Base-by-base conservation (phyloP, 2,113 vertebrate species). In the Myxocyprinus asiaticus region DNA sequence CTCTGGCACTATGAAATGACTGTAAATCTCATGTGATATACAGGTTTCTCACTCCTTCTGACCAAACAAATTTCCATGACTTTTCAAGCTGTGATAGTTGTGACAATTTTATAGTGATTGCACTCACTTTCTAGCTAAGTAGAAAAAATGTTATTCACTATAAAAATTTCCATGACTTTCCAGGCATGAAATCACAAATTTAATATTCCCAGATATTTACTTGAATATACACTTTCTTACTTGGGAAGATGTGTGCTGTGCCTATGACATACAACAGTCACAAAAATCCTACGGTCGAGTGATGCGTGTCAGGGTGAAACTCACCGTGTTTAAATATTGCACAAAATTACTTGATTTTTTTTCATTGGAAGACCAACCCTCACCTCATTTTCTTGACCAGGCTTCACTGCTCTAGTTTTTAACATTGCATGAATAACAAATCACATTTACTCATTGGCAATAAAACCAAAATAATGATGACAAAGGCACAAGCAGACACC, bases 361-460 rank as follows among this genome's bases (percentile, higher is more conserved):
- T 58, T 58, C 55, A 58, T 5, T 14, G n/a, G 55, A 33, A 33
- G 22, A 58, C 15, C 55, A 58, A 58, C 7, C 6, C 45, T 59
- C 14, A 58, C 43, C 14, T 72, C 6, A 5, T 5, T 7, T 62
- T 76, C 43, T 48, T 3, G 8, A 64, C 11, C 9, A 65, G 33
- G 76, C 78, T 85, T 82, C 85, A 83, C 86, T 87, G 88, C 88
- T 89, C 88, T 89, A 82, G 85, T 67, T 82, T 43, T 77, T 71
- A 67, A 79, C 83, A 70, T 67, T 14, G 61, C 63, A 77, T 50
- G 68, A 67, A 80, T 69, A 51, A 45, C 81, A 67, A 56, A 83
- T 79, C 9, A 75, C 56, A 63, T 12, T 4, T 33, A 33, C 22
- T 33, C 14, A 77, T 55, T 6, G 43, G 43, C 9, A 12, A 9